A percentile compares a stretch with the other conserved stretches of the same genome.
These are phyloP conservation scores for Dendrolimus punctatus DNA, from an alignment of 1,140 invertebrate species.

Conservation along the genomic window DNA sequence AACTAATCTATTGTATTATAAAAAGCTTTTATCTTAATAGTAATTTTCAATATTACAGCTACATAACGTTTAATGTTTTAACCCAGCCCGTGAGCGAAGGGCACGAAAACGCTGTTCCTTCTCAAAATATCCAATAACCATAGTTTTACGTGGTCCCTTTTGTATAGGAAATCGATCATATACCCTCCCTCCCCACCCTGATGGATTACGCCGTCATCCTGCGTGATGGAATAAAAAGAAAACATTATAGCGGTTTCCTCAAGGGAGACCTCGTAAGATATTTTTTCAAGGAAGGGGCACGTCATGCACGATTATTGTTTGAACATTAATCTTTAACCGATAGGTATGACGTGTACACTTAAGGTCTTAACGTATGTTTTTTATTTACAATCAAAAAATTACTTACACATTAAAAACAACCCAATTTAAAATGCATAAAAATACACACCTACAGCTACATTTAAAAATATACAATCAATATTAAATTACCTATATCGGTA, in stretches of 20 bases:
- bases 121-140: constrained; percentile 57
- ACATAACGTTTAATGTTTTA: constrained; percentile 24
- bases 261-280: constrained; percentile 35
- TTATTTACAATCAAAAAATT: too few relatives aligned
- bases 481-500: too few relatives aligned
- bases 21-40: not conserved
- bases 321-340: constrained; percentile 24
- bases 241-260: constrained; percentile 45
- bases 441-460: too few relatives aligned
- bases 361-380: not conserved
- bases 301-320: constrained; percentile 43
- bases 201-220: constrained; percentile 47
- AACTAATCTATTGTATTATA: too few relatives aligned
- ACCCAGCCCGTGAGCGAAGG: constrained; percentile 25
- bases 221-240: constrained; percentile 58
- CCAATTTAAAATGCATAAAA: too few relatives aligned
- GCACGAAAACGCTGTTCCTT: constrained; percentile 27
- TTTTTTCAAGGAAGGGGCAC: constrained; percentile 29
- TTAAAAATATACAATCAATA: too few relatives aligned
- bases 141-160: constrained; percentile 52
- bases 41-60: constrained; percentile 12
- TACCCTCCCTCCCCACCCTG: constrained; percentile 25
- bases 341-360: constrained; percentile 12
- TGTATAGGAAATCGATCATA: constrained; percentile 54
- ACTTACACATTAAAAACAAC: too few relatives aligned